Percentiles rank a stretch among this genome's conserved stretches.
These are phyloP conservation scores for Drosophila pseudoobscura DNA, from an alignment of 1,140 invertebrate species.

Conservation along the genomic window DNA sequence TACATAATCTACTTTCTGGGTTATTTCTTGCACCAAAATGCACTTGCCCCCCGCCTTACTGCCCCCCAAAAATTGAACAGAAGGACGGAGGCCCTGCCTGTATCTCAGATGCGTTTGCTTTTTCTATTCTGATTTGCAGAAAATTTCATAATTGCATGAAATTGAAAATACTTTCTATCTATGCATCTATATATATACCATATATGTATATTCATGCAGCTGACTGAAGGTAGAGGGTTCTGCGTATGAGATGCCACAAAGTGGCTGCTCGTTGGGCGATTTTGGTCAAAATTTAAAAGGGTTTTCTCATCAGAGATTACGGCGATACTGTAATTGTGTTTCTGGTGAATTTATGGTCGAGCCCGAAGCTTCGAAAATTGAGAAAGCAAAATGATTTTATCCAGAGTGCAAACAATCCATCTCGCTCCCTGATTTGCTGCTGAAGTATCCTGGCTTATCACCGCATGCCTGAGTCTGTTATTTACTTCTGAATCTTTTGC, in stretches of 20 bases:
- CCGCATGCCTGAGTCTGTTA: slow-evolving; percentile 38
- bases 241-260: not conserved
- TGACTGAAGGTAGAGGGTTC: too few species aligned
- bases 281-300: slow-evolving; percentile 29
- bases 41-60: slow-evolving; percentile 9
- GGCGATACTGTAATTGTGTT: slow-evolving; percentile 19
- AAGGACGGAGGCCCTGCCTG: slow-evolving; percentile 12
- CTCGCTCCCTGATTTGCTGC: not conserved
- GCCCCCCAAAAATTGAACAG: slow-evolving; percentile 12
- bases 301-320: slow-evolving; percentile 45
- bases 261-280: not conserved
- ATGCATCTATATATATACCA: not conserved
- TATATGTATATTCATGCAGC: not conserved
- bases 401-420: slow-evolving; percentile 9
- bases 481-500: slow-evolving; percentile 43
- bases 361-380: slow-evolving; percentile 7
- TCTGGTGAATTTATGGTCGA: slow-evolving; percentile 23
- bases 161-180: slow-evolving; percentile 45
- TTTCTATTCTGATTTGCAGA: slow-evolving; percentile 25
- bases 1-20: too few species aligned
- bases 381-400: slow-evolving; percentile 27
- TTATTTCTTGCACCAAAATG: slow-evolving; percentile 20
- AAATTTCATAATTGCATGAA: slow-evolving; percentile 47
- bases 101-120: slow-evolving; percentile 34
- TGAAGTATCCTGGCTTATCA: slow-evolving; percentile 37